Conservation (phyloP, 2,888 invertebrate genomes). For the Tortricodes alternella region DNA sequence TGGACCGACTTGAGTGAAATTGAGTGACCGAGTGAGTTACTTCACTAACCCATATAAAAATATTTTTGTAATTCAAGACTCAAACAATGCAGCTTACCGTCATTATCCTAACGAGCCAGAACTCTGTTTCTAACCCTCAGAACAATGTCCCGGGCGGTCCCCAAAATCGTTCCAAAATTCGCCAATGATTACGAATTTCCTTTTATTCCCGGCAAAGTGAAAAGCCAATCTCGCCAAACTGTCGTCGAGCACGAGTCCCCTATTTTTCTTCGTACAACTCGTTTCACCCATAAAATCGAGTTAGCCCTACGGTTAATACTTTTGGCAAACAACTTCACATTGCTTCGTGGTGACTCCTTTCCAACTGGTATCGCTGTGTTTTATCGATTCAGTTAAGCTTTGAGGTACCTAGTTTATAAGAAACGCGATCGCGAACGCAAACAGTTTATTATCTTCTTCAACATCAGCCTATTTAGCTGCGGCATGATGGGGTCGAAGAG, state of each 20-base stretch:
- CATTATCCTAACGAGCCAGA: too few species aligned
- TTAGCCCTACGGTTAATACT: slow-evolving; percentile 65
- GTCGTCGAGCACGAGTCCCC: slow-evolving; percentile 43
- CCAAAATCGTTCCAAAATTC: slow-evolving; percentile 31
- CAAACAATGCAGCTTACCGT: too few species aligned
- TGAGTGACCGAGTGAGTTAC: too few species aligned
- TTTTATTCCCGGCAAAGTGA: slow-evolving; percentile 41
- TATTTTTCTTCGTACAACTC: slow-evolving; percentile 49
- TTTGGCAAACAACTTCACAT: slow-evolving; percentile 60
- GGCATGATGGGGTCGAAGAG: too few species aligned
- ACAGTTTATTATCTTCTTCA: too few species aligned
- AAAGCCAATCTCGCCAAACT: slow-evolving; percentile 51
- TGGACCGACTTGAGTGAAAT: too few species aligned
- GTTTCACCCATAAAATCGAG: slow-evolving; percentile 68
- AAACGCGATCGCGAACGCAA: too few species aligned
- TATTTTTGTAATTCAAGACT: too few species aligned
- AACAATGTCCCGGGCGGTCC: slow-evolving; percentile 3
- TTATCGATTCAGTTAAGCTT: slow-evolving; percentile 2
- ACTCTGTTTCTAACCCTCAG: not conserved
- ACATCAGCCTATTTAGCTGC: too few species aligned
- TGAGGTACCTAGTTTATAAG: not conserved
- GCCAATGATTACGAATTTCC: slow-evolving; percentile 33
- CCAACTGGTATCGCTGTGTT: slow-evolving; percentile 17
- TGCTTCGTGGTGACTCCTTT: slow-evolving; percentile 23
- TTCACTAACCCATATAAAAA: too few species aligned